Base-by-base conservation (phyloP, 2,113 vertebrate genomes). In the Elephantulus edwardii region DNA sequence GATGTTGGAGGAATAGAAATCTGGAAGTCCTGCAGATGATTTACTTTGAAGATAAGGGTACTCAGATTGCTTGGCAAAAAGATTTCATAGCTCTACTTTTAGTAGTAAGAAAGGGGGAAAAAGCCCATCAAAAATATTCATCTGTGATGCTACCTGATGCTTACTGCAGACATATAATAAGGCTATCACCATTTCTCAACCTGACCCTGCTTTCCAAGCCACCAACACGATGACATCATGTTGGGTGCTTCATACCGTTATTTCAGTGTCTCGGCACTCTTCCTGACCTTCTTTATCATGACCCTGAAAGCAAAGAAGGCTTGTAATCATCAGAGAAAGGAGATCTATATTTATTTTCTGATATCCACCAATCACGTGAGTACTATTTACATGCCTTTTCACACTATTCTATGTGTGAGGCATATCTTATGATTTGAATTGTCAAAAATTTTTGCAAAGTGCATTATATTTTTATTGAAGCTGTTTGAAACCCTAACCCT, bases 1-100 rank as follows among this genome's bases (percentile, higher is more conserved):
- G 86, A 86, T 88, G 70, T 35, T 38, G 64, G 66, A 93, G 40
- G 68, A 86, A 90, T 68, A 68, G 78, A 80, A 93, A 90, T 81
- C 48, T 88, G 24, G 40, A 91, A 62, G 48, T 83, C 35, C 17
- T 71, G 2, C 10, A n/a, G 12, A 44, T 3, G 50, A 80, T 88
- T 92, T 91, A 72, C 20, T 88, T 93, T 38, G 91, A 90, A 87
- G 30, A 66, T n/a, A 22, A 1, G 33, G 26, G 46, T 80, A 52
- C 60, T 94, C 70, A 83, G 42, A 77, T 83, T 83, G n/a, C 83
- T 44, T 60, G 62, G 46, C 83, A 86, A 92, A 92, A 68, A 79
- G 38, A 91, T 56, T 42, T 42, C 1, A 77, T 3, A 1, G 68
- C 58, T 76, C 14, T 14, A 68, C 6, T 76, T 72, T 58, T 75